Evolutionary conservation across 1,140 invertebrate species (phyloP).

Genomic region (Danaus plexippus): DNA sequence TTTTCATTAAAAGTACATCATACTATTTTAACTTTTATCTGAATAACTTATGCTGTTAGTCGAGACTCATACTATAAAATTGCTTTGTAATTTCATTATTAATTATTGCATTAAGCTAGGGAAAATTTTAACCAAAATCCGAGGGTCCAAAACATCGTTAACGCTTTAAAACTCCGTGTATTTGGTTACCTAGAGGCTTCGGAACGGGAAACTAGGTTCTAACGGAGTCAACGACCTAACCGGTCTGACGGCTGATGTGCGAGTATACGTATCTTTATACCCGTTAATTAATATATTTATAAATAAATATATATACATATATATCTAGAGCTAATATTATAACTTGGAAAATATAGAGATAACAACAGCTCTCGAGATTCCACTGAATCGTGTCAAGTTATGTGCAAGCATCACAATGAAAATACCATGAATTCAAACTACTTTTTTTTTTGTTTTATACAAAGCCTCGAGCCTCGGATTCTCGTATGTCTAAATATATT

Average conservation of each 20-base stretch:
- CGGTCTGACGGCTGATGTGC: conserved; percentile 49
- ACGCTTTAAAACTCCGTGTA: neutral
- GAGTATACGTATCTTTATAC: conserved; percentile 35
- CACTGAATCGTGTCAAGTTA: conserved; percentile 4
- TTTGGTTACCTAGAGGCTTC: conserved; percentile 20
- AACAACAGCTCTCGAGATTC: conserved; percentile 2
- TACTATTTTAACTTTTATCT: too few relatives aligned
- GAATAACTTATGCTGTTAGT: too few relatives aligned
- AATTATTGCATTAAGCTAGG: too few relatives aligned
- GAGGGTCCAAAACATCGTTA: neutral
- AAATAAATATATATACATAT: conserved; percentile 8
- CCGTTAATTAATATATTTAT: conserved; percentile 27
- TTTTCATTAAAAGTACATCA: too few relatives aligned
- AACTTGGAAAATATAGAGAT: conserved; percentile 3
- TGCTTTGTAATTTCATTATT: too few relatives aligned
- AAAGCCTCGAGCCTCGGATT: too few relatives aligned
- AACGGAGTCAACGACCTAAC: conserved; percentile 52
- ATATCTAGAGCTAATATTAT: too few relatives aligned
- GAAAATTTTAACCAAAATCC: neutral
- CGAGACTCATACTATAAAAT: too few relatives aligned
- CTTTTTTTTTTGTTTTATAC: too few relatives aligned
- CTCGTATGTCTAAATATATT: too few relatives aligned
- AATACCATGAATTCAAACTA: too few relatives aligned
- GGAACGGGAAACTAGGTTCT: conserved; percentile 39
- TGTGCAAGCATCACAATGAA: neutral